A percentile compares a stretch with the other conserved stretches of the same genome.
These are phyloP conservation scores for Julus scandinavius DNA, from an alignment of 2,888 invertebrate genomes.

Conservation along the genomic window DNA sequence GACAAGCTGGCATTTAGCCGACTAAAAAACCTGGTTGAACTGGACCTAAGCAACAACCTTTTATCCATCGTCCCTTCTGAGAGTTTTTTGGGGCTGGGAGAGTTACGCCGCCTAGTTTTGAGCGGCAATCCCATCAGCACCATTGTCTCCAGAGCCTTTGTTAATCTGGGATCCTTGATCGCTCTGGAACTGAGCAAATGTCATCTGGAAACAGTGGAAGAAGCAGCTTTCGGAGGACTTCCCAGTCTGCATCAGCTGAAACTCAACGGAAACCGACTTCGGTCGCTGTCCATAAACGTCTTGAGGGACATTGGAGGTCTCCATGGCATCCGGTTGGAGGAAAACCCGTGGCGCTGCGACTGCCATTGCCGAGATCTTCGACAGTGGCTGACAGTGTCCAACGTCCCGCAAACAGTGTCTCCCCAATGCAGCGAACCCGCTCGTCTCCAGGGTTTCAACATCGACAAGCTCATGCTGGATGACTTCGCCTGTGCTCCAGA, in stretches of 20 bases:
- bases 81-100: constrained; percentile 81
- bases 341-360: constrained; percentile 90
- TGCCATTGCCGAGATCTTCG: constrained; percentile 84
- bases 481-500: constrained; percentile 86
- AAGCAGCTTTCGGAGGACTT: constrained; percentile 83
- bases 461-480: constrained; percentile 80
- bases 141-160: constrained; percentile 70
- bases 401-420: constrained; percentile 78
- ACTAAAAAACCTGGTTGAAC: constrained; percentile 85
- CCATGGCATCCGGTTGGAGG: constrained; percentile 83
- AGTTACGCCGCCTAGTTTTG: constrained; percentile 83
- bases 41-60: constrained; percentile 85
- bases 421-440: constrained; percentile 74
- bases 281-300: constrained; percentile 75
- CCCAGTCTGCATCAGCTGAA: constrained; percentile 85
- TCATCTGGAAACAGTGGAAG: constrained; percentile 79
- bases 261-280: constrained; percentile 83
- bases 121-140: constrained; percentile 84
- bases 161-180: constrained; percentile 73
- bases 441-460: constrained; percentile 71
- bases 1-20: constrained; percentile 82
- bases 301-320: constrained; percentile 65
- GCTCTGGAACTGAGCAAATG: constrained; percentile 85
- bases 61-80: constrained; percentile 81
- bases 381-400: constrained; percentile 77